These are phyloP conservation scores for Blastobasis lacticolella DNA, from an alignment of 2,888 invertebrate species.

Conservation along the genomic window DNA sequence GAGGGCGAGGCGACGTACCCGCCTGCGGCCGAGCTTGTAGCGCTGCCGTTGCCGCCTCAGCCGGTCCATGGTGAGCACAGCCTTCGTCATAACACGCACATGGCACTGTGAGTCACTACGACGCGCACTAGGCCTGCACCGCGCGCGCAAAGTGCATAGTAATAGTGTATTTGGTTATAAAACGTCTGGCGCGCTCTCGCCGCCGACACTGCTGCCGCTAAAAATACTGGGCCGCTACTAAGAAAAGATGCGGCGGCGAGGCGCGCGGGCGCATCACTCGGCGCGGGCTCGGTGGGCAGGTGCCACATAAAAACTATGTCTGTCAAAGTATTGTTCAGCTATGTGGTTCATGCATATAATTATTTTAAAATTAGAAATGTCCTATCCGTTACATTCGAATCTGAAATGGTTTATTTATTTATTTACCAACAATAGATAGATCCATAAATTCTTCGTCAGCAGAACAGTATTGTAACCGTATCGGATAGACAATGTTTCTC, in stretches of 20 bases:
- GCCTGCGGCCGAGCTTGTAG: slow-evolving; percentile 40
- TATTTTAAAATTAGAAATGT: too few species aligned
- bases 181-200: background rate
- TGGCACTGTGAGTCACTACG: slow-evolving; percentile 17
- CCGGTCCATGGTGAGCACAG: slow-evolving; percentile 45
- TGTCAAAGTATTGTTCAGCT: too few species aligned
- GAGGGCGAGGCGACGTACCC: slow-evolving; percentile 28
- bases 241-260: background rate
- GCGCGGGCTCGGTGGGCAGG: too few species aligned
- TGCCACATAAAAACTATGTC: too few species aligned
- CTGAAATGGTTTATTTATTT: too few species aligned
- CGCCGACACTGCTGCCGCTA: background rate
- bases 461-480: too few species aligned
- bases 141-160: slow-evolving; percentile 16
- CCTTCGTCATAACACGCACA: slow-evolving; percentile 66
- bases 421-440: too few species aligned
- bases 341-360: too few species aligned
- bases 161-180: slow-evolving; percentile 6
- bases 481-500: too few species aligned
- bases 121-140: slow-evolving; percentile 17
- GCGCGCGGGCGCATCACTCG: too few species aligned
- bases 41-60: slow-evolving; percentile 54
- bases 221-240: background rate
- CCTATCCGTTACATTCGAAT: too few species aligned
- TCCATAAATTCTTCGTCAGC: too few species aligned